Conservation (phyloP, 1,140 invertebrate species). For the Diorhabda elongata region DNA sequence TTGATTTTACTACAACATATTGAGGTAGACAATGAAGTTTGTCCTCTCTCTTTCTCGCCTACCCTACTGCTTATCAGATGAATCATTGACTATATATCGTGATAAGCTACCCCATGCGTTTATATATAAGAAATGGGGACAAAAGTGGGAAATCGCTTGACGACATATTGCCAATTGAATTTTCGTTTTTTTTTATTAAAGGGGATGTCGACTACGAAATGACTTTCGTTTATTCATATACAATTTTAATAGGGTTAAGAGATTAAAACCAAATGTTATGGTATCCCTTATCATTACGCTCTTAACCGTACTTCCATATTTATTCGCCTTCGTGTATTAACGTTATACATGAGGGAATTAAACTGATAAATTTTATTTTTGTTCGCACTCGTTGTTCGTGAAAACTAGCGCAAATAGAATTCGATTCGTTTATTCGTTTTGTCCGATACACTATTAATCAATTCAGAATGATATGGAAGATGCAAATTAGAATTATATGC, state of each 20-base stretch:
- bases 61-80: conserved; percentile 5
- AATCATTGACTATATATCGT: conserved; percentile 10
- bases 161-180: conserved; percentile 12
- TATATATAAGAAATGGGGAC: background rate
- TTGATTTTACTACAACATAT: background rate
- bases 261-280: too few species aligned
- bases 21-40: conserved; percentile 10
- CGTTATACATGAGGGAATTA: too few species aligned
- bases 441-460: too few species aligned
- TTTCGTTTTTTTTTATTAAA: conserved; percentile 1
- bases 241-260: background rate
- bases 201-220: background rate
- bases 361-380: too few species aligned
- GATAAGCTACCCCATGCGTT: conserved; percentile 6
- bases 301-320: too few species aligned
- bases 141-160: conserved; percentile 6
- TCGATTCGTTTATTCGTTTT: too few species aligned
- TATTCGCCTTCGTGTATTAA: too few species aligned
- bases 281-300: too few species aligned
- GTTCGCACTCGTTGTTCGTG: too few species aligned
- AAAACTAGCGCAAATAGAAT: too few species aligned
- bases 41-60: conserved; percentile 1
- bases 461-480: too few species aligned
- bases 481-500: too few species aligned
- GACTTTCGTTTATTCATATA: background rate